Conservation (phyloP, 2,113 vertebrate species). For the Oncorhynchus kisutch region DNA sequence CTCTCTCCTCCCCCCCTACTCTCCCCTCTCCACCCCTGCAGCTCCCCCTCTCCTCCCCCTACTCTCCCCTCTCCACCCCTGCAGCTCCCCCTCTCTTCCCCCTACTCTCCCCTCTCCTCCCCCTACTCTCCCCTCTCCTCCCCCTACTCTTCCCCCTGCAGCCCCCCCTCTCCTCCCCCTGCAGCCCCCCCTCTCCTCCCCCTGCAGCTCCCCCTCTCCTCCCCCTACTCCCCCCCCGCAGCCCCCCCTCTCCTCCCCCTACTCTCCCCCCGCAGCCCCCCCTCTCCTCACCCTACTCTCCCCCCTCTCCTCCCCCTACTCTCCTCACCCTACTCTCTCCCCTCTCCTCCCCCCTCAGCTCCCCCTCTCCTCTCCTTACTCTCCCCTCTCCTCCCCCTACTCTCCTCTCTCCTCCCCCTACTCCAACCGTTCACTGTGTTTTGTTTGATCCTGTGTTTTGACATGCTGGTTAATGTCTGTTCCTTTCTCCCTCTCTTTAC, state of each 20-base stretch:
- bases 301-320: not conserved
- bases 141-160: not conserved
- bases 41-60: no score
- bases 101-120: not conserved
- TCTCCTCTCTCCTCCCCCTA: no score
- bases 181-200: no score
- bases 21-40: no score
- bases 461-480: slow-evolving; percentile 39
- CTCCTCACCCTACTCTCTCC: not conserved
- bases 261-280: no score
- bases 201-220: no score
- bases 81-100: not conserved
- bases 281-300: not conserved
- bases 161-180: not conserved
- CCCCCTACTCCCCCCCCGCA: not conserved
- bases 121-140: no score
- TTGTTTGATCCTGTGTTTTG: slow-evolving; percentile 2
- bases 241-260: no score
- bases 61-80: not conserved
- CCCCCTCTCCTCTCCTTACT: no score
- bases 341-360: not conserved
- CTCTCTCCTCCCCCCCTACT: no score
- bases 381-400: not conserved
- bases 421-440: not conserved
- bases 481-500: slow-evolving; percentile 5